These are phyloP conservation scores for Protonemura montana DNA, from an alignment of 2,888 invertebrate species.

Conservation along the genomic window DNA sequence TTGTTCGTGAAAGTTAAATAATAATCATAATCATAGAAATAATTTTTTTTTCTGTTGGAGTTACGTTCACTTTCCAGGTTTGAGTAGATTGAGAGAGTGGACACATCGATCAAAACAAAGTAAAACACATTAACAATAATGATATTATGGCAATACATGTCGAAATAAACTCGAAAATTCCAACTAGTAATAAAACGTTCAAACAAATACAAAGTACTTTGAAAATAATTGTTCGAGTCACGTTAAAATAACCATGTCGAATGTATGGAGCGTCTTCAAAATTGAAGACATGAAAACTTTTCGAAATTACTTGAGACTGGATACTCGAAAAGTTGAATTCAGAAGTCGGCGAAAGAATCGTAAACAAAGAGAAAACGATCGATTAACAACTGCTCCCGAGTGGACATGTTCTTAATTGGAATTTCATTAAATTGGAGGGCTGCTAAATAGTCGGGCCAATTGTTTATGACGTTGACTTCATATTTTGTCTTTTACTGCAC, in stretches of 20 bases:
- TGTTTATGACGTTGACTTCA: neutral
- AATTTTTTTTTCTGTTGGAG: neutral
- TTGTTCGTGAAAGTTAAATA: neutral
- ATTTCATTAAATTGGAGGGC: neutral
- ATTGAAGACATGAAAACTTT: neutral
- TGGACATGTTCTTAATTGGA: neutral
- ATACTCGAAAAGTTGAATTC: neutral
- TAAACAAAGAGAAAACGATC: neutral
- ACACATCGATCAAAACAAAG: neutral
- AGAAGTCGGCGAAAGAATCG: neutral
- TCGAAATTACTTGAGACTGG: neutral
- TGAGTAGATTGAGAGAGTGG: neutral
- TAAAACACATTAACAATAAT: constrained; percentile 25
- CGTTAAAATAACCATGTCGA: constrained; percentile 20
- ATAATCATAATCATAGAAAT: neutral
- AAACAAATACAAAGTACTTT: constrained; percentile 31
- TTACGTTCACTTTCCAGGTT: neutral
- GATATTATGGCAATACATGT: constrained; percentile 20
- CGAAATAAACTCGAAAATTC: constrained; percentile 17
- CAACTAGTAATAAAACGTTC: constrained; percentile 22
- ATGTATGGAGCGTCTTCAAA: neutral
- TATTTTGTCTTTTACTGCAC: neutral
- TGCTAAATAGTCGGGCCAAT: neutral
- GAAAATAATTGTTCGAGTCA: constrained; percentile 22
- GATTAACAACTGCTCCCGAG: neutral